Base-by-base conservation (phyloP, 2,888 invertebrate genomes). In the Gortyna flavago region DNA sequence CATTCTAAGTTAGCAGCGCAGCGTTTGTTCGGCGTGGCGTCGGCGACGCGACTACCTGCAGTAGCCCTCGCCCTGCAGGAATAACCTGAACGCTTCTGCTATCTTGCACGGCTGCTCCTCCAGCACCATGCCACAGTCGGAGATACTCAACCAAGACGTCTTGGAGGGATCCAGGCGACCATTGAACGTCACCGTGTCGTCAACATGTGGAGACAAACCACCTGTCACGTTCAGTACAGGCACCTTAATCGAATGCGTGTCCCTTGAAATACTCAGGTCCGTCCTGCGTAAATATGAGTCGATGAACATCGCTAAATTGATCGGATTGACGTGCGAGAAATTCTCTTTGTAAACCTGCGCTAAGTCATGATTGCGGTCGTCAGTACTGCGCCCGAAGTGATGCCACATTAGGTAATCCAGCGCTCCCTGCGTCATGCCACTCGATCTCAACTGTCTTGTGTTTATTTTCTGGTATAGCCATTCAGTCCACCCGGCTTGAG, bases 391-490 rank as follows among this genome's bases (percentile, higher is more conserved):
- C 81, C 99, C 99, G 95, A 99, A 99, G 95, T 99, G 99, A 96
- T 99, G 99, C 99, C 99, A 99, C 98, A 99, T 99, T 86, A 99
- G 97, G 93, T 99, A 99, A 92, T 99, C 99, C 85, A 99, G 97
- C 9, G 99, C 99, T 76, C 99, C 98, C 93, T 99, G 99, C 72
- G 99, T 99, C 99, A 99, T 99, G 73, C 99, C 99, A 92, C 98
- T 98, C 38, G 98, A 98, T 87, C 98, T 97, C 86, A 99, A 97
- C 95, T 99, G 98, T 88, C 99, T 97, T 18, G 98, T 98, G 94
- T 99, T 99, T 91, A 99, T 97, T 97, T 99, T 99, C 96, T 99
- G 99, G 94, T 99, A 99, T 65, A 99, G 99, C 99, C 99, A 99
- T 95, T 99, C 99, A 85, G 99, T 99, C 99, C 99, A 99, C 29